Evolutionary conservation across 2,113 vertebrate species (phyloP), one percentile per base, ranked within the genome.

Genomic region (Cacatua alba): DNA sequence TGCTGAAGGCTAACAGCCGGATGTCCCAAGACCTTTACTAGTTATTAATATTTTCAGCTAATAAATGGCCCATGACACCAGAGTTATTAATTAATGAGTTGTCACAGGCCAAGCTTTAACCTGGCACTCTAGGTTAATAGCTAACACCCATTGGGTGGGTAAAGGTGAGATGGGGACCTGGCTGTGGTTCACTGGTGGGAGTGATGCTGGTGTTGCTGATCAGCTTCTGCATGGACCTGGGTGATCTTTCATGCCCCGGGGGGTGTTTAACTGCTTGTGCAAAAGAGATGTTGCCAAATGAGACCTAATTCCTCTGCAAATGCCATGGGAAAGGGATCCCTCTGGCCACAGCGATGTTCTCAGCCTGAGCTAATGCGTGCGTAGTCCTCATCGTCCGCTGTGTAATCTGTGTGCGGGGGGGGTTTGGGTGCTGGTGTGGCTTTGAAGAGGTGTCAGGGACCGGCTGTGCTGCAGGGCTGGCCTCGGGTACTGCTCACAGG

Each of bases 1-100:
- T 49, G 72, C 72, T 69, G n/a, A 55, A 70, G 62, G 74, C 80
- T 62, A 71, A 81, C 4, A 35, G 85, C 89, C 52, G 64, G 77
- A 86, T 90, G 74, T 70, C 74, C 77, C 25, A 18, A n/a, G 41
- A 69, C 65, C 62, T 90, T 87, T n/a, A 59, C 23, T 19, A 72
- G 59, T 67, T 80, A 89, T 91, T 95, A 53, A 89, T 93, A 91
- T 88, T 95, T 96, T 26, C 72, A 67, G 74, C 67, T 96, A 81
- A 94, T 94, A 91, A 97, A 94, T 97, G 92, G 57, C 68, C 95
- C 85, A 48, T 90, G 87, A 80, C 85, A 51, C 55, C 44, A 1
- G 82, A 60, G 95, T 94, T 93, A 67, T 89, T 96, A 88, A 96
- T 95, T 94, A 96, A 92, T 83, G 68, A 83, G 82, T 11, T n/a